Evolutionary conservation across 1,140 invertebrate genomes (phyloP).

Genomic region (Forficula auricularia): DNA sequence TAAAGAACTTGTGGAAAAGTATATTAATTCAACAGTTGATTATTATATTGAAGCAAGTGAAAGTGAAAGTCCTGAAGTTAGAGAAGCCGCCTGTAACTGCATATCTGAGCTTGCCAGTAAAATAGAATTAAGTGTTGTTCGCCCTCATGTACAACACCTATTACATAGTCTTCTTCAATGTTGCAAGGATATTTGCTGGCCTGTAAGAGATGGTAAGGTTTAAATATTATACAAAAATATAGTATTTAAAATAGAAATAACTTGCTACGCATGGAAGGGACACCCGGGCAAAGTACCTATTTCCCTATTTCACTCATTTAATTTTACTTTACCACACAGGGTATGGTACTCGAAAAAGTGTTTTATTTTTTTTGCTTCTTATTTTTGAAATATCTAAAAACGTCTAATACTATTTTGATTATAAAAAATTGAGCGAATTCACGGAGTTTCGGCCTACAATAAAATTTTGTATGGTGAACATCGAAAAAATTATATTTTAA

Average conservation of each 20-base stretch:
- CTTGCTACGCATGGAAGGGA: too few relatives aligned
- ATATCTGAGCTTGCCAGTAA: conserved; percentile 37
- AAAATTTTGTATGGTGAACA: too few relatives aligned
- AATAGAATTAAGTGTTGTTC: conserved; percentile 25
- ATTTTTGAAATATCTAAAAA: too few relatives aligned
- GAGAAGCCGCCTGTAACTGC: conserved; percentile 39
- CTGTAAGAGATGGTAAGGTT: conserved; percentile 35
- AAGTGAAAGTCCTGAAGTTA: conserved; percentile 37
- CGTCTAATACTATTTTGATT: too few relatives aligned
- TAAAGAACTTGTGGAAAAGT: conserved; percentile 30
- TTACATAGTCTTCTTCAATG: conserved; percentile 30
- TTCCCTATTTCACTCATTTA: too few relatives aligned
- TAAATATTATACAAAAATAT: not conserved
- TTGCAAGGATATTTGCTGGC: conserved; percentile 39
- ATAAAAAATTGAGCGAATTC: too few relatives aligned
- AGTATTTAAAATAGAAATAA: not conserved
- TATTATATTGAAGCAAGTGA: conserved; percentile 32
- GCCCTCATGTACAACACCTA: conserved; percentile 26
- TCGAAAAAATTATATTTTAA: too few relatives aligned
- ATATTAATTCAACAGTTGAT: conserved; percentile 28
- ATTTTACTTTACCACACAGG: too few relatives aligned
- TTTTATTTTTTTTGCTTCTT: too few relatives aligned
- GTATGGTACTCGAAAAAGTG: too few relatives aligned
- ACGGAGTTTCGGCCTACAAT: too few relatives aligned
- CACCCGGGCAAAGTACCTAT: too few relatives aligned